phyloP scores from a whole-genome alignment of 2,888 invertebrate species.

The Oxyscelio sp. region DNA sequence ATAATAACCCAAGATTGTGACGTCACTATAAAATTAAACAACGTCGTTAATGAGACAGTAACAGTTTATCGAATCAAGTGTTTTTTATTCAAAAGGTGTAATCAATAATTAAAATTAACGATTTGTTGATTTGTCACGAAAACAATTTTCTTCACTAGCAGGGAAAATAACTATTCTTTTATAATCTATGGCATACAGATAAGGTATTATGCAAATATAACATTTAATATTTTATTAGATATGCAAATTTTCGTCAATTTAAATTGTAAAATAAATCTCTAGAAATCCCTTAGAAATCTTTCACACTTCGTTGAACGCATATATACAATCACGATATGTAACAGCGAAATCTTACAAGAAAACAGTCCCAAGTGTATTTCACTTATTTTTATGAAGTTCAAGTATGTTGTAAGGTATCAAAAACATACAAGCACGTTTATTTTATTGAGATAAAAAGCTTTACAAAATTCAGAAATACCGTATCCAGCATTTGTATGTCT shows the following conservation, averaged over 20 bases:
- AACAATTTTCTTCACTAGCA: neutral
- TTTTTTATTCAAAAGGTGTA: too few relatives aligned
- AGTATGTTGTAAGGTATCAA: neutral
- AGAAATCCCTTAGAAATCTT: neutral
- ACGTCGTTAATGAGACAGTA: too few relatives aligned
- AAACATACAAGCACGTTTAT: neutral
- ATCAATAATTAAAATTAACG: too few relatives aligned
- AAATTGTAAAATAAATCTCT: conserved; percentile 18
- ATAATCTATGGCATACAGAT: neutral
- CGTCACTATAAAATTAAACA: too few relatives aligned
- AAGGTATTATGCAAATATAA: neutral
- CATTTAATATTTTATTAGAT: neutral
- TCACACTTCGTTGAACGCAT: neutral
- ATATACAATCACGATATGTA: too few relatives aligned
- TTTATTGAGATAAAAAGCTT: neutral
- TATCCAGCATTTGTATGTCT: neutral
- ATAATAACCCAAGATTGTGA: too few relatives aligned
- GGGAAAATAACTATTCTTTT: neutral
- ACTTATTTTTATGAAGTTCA: neutral
- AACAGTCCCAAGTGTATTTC: neutral
- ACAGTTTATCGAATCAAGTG: too few relatives aligned
- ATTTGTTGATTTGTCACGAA: too few relatives aligned
- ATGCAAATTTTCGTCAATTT: neutral
- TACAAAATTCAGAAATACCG: neutral
- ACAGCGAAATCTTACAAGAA: neutral